Evolutionary conservation across 2,113 vertebrate genomes (phyloP).

Genomic region (Cyprinus carpio): DNA sequence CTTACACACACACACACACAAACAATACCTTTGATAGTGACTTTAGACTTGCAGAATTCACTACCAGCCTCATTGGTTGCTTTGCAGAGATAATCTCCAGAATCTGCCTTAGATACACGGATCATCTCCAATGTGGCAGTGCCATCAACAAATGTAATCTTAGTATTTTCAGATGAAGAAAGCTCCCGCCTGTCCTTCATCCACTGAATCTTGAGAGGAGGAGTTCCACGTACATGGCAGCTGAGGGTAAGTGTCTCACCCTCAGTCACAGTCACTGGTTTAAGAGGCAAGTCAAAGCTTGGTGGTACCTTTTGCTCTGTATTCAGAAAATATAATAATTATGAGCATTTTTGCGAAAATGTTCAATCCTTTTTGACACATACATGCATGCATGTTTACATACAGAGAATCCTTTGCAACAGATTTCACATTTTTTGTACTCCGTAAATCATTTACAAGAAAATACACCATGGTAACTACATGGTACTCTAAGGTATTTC

Average conservation of each 20-base stretch:
- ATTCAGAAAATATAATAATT: slow-evolving; percentile 60
- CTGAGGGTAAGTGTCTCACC: slow-evolving; percentile 83
- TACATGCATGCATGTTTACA: neutral
- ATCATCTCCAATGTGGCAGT: slow-evolving; percentile 85
- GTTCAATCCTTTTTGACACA: neutral
- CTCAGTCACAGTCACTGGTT: slow-evolving; percentile 79
- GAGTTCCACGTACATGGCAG: slow-evolving; percentile 87
- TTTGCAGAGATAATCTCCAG: slow-evolving; percentile 94
- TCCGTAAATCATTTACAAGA: neutral
- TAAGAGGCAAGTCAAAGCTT: slow-evolving; percentile 87
- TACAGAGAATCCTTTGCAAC: neutral
- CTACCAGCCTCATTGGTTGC: slow-evolving; percentile 88
- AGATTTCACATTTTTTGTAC: neutral
- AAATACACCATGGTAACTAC: neutral
- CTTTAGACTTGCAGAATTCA: slow-evolving; percentile 89
- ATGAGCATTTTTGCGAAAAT: neutral
- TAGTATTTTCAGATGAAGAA: slow-evolving; percentile 80
- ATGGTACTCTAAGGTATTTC: neutral
- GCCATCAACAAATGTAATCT: slow-evolving; percentile 84
- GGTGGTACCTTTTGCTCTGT: slow-evolving; percentile 89
- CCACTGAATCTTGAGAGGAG: slow-evolving; percentile 92
- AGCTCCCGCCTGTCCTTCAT: slow-evolving; percentile 91
- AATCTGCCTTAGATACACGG: slow-evolving; percentile 77
- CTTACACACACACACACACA: neutral
- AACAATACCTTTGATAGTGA: slow-evolving; percentile 87